Percentiles rank a stretch among this genome's conserved stretches.
Evolutionary conservation across 2,888 invertebrate genomes (phyloP).

Genomic region (Tipula helvola): DNA sequence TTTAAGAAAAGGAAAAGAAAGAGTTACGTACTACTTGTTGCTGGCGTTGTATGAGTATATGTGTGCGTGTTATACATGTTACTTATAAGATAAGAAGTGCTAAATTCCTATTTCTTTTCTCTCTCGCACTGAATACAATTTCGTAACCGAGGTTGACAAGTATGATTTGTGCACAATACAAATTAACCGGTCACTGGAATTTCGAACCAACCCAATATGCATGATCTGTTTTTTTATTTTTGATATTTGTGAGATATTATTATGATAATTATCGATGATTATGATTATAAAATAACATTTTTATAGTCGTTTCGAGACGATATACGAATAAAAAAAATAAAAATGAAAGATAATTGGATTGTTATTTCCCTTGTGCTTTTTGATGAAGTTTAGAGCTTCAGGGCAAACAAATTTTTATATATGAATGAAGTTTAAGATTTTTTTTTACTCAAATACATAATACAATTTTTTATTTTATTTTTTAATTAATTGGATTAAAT

Average conservation of each 20-base stretch:
- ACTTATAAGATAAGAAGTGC: background rate
- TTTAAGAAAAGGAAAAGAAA: background rate
- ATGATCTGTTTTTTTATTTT: background rate
- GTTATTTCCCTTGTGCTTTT: background rate
- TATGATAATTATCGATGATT: background rate
- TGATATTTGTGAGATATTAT: background rate
- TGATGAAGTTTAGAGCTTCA: background rate
- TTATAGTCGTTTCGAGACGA: background rate
- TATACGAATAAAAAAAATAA: background rate
- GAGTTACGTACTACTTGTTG: background rate
- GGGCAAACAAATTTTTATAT: background rate
- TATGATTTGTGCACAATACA: background rate
- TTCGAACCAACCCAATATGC: background rate
- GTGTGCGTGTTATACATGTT: no score
- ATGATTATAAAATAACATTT: background rate
- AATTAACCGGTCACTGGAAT: background rate
- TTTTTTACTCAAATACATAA: background rate
- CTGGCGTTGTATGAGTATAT: background rate
- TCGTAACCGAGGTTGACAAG: background rate
- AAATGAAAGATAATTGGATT: background rate
- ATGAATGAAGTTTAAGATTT: background rate
- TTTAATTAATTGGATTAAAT: conserved; percentile 1
- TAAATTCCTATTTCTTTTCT: background rate
- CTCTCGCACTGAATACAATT: background rate
- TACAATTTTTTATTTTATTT: background rate